Evolutionary conservation across 2,797 vertebrate species (phyloP).

Genomic region (Psittacula derbiana): DNA sequence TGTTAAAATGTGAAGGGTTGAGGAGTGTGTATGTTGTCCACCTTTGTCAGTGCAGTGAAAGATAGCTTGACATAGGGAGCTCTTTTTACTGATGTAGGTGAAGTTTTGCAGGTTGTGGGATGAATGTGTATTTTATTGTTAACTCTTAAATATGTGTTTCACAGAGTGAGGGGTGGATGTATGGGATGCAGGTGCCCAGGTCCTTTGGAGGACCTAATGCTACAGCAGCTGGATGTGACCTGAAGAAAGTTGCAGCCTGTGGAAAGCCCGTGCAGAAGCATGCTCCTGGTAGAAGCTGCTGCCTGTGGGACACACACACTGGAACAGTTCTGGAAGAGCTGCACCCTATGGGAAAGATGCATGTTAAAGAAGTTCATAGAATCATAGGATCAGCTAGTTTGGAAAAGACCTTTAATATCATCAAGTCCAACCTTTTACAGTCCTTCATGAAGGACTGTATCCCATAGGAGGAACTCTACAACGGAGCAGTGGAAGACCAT

Average conservation of each 20-base stretch:
- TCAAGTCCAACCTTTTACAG: background rate
- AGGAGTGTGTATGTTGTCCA: background rate
- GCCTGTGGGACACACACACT: accelerated
- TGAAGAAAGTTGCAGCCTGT: background rate
- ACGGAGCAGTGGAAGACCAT: background rate
- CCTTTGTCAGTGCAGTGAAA: accelerated
- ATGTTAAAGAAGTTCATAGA: background rate
- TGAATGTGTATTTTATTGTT: background rate
- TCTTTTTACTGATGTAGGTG: background rate
- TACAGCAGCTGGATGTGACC: background rate
- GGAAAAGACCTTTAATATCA: background rate
- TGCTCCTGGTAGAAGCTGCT: background rate
- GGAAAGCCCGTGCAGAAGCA: background rate
- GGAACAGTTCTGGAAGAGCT: background rate
- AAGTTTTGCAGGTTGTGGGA: background rate
- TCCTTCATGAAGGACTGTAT: background rate
- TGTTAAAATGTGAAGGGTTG: background rate
- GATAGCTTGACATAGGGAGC: background rate
- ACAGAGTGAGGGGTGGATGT: background rate
- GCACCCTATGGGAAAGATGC: background rate
- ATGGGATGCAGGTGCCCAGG: accelerated
- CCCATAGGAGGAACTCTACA: background rate
- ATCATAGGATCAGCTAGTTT: background rate
- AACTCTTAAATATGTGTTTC: background rate
- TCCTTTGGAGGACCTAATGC: accelerated